Conservation (phyloP, 2,113 vertebrate genomes). For the Anguilla japonica region DNA sequence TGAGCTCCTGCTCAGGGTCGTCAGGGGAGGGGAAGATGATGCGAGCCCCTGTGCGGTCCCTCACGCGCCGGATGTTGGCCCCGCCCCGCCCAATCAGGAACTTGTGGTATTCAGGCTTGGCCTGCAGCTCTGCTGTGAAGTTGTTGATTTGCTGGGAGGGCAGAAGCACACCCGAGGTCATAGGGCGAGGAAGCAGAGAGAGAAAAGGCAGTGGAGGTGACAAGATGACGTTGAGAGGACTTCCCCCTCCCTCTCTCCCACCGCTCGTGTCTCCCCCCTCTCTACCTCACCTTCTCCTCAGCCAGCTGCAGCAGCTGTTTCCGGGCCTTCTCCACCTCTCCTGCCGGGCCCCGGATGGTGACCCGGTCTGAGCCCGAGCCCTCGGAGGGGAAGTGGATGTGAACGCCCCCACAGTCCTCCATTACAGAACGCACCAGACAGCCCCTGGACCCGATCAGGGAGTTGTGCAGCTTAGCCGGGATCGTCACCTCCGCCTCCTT, state of each 20-base stretch:
- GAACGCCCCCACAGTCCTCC: conserved; percentile 80
- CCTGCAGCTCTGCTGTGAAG: conserved; percentile 70
- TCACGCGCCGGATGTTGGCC: conserved; percentile 72
- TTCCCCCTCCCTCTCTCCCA: neutral
- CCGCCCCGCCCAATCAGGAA: conserved; percentile 76
- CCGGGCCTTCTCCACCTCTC: conserved; percentile 75
- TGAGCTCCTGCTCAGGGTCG: conserved; percentile 71
- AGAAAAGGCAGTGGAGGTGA: neutral
- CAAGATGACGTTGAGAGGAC: neutral
- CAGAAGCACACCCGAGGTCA: neutral
- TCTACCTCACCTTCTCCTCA: conserved; percentile 71
- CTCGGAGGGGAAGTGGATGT: conserved; percentile 77
- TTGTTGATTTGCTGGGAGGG: conserved; percentile 73
- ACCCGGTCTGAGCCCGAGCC: conserved; percentile 74
- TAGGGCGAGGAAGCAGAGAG: neutral
- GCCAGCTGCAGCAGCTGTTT: conserved; percentile 75
- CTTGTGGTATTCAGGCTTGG: conserved; percentile 78
- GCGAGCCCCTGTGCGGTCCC: conserved; percentile 69
- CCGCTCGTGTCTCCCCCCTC: neutral
- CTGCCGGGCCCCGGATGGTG: conserved; percentile 69
- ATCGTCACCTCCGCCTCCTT: conserved; percentile 76
- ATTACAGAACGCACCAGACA: conserved; percentile 79
- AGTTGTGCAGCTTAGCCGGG: conserved; percentile 78
- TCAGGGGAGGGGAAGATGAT: conserved; percentile 74
- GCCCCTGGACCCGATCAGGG: conserved; percentile 78